These are phyloP conservation scores for Psettodes erumei DNA, from an alignment of 2,113 vertebrate species.

Conservation along the genomic window DNA sequence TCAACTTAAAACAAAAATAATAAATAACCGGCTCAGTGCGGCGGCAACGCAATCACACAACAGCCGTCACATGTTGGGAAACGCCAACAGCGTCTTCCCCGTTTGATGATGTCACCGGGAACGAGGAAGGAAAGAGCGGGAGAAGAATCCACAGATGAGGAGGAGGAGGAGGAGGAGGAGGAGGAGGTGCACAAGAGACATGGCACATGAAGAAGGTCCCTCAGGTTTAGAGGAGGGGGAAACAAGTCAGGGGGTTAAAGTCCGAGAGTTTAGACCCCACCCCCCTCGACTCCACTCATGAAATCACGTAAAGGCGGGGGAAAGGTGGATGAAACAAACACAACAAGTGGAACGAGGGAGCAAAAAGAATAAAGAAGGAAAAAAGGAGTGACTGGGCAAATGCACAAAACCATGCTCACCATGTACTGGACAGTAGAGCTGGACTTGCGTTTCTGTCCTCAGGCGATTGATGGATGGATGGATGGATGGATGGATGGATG, in stretches of 20 bases:
- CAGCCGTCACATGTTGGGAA: not conserved
- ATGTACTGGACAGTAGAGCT: constrained; percentile 85
- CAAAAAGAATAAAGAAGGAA: not conserved
- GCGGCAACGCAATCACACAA: not conserved
- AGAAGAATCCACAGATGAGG: not conserved
- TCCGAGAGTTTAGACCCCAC: too few relatives aligned
- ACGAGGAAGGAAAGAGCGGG: not conserved
- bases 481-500: constrained; percentile 48
- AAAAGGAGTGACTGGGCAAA: constrained; percentile 25
- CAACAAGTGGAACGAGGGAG: not conserved
- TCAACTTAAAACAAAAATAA: not conserved
- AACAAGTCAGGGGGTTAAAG: not conserved
- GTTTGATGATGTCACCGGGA: not conserved
- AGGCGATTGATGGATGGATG: constrained; percentile 55
- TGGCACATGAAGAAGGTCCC: too few relatives aligned
- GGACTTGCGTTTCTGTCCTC: constrained; percentile 86
- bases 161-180: not conserved
- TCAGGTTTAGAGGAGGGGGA: not conserved
- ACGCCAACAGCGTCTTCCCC: not conserved
- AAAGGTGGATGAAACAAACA: not conserved
- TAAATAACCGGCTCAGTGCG: not conserved
- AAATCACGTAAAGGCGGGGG: not conserved
- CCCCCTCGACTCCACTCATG: not conserved
- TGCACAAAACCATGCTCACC: constrained; percentile 77
- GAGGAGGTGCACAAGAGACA: not conserved